phyloP scores from a whole-genome alignment of 2,888 invertebrate species.

The Cantharis lateralis region DNA sequence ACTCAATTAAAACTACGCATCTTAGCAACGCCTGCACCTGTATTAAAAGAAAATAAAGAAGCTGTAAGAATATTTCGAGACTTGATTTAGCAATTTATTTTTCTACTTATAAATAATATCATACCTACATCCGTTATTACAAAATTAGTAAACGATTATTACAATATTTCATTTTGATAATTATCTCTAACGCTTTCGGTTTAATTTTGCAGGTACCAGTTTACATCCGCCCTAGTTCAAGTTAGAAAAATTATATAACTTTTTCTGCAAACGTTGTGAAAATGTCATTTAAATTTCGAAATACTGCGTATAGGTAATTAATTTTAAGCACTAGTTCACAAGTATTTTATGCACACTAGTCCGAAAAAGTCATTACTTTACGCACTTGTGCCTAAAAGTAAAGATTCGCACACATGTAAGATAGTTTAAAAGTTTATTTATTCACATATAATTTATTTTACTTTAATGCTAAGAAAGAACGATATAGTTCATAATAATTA shows the following conservation, averaged over 20 bases:
- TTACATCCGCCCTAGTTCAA: background rate
- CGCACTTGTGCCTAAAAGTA: too few species aligned
- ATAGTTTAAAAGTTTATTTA: too few species aligned
- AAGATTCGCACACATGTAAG: too few species aligned
- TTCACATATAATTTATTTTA: too few species aligned
- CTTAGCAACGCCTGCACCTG: background rate
- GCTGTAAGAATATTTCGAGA: background rate
- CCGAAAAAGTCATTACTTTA: too few species aligned
- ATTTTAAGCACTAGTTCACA: too few species aligned
- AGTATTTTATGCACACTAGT: too few species aligned
- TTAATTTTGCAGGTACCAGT: background rate
- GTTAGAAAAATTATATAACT: background rate
- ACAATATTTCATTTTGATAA: background rate
- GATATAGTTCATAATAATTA: too few species aligned
- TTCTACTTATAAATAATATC: background rate
- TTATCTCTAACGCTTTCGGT: background rate
- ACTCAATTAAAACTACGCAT: background rate
- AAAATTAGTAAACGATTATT: background rate
- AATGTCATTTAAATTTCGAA: too few species aligned
- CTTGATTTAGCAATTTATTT: background rate
- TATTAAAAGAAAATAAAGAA: background rate
- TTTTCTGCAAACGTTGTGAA: background rate
- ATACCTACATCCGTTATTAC: background rate
- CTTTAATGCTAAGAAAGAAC: too few species aligned
- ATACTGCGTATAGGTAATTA: too few species aligned